phyloP scores from a whole-genome alignment of 1,140 invertebrate genomes.

The Drosophila ercepeae region DNA sequence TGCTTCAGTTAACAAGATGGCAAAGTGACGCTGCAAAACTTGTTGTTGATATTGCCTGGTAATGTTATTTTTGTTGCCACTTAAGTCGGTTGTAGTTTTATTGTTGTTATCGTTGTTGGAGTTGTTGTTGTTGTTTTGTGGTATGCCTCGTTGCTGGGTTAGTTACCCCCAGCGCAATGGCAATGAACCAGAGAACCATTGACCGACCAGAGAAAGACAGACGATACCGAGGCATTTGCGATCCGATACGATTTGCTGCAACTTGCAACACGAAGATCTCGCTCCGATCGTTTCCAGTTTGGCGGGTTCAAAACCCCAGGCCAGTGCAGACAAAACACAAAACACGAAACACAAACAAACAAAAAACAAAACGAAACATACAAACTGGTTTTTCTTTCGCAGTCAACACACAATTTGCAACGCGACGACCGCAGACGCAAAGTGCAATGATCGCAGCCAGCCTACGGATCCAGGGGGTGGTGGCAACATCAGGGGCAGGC shows the following conservation, averaged over 20 bases:
- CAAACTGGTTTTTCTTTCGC: constrained; percentile 62
- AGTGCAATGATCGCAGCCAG: constrained; percentile 76
- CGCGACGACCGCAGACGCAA: constrained; percentile 61
- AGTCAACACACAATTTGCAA: constrained; percentile 67
- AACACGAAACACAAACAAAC: background rate
- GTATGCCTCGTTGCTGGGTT: constrained; percentile 70
- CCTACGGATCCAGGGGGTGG: constrained; percentile 38
- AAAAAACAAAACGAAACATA: constrained; percentile 25
- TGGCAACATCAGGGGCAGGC: background rate
- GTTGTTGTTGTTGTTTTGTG: constrained; percentile 35
- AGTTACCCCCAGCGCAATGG: constrained; percentile 82
- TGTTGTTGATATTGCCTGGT: constrained; percentile 16
- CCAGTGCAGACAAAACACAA: constrained; percentile 4
- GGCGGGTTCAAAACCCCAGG: constrained; percentile 30
- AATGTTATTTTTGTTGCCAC: constrained; percentile 17
- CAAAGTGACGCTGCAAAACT: constrained; percentile 68
- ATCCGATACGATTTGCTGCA: constrained; percentile 41
- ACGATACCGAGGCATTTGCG: constrained; percentile 19
- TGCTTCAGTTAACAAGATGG: constrained; percentile 67
- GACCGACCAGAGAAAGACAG: constrained; percentile 74
- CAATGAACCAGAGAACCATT: constrained; percentile 84
- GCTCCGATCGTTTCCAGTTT: constrained; percentile 37
- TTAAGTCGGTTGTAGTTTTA: constrained; percentile 1
- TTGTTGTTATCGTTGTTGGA: constrained; percentile 13
- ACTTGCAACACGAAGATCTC: constrained; percentile 60